Conservation (phyloP, 2,797 vertebrate species). For the Leucoraja ocellata region DNA sequence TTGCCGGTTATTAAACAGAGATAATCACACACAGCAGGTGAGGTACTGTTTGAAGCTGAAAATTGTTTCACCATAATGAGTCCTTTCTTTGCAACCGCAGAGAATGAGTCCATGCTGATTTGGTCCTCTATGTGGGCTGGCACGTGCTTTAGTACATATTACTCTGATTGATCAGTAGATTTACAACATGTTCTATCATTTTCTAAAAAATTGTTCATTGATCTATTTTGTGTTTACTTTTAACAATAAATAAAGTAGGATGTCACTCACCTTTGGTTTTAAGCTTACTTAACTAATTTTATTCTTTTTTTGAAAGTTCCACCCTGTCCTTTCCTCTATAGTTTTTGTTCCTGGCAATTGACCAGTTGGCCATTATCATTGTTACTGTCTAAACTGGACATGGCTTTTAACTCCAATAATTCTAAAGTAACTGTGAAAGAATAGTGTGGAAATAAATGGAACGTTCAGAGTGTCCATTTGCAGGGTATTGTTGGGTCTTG, state of each 20-base stretch:
- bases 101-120: not conserved
- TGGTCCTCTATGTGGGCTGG: not conserved
- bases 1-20: not conserved
- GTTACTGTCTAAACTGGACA: not conserved
- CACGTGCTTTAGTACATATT: not conserved
- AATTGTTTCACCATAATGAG: not conserved
- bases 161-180: not conserved
- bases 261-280: not conserved
- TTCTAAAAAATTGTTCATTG: not conserved
- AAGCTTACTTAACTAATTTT: not conserved
- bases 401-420: not conserved
- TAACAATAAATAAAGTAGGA: not conserved
- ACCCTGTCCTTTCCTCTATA: not conserved
- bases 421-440: not conserved
- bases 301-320: not conserved
- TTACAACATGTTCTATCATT: constrained; percentile 5
- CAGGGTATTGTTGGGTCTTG: not conserved
- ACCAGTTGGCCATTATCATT: not conserved
- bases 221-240: not conserved
- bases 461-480: not conserved
- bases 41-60: not conserved
- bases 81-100: not conserved
- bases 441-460: not conserved
- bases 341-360: not conserved
- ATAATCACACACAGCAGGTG: not conserved